Base-by-base conservation (phyloP, 2,113 vertebrate genomes). In the Castor canadensis region DNA sequence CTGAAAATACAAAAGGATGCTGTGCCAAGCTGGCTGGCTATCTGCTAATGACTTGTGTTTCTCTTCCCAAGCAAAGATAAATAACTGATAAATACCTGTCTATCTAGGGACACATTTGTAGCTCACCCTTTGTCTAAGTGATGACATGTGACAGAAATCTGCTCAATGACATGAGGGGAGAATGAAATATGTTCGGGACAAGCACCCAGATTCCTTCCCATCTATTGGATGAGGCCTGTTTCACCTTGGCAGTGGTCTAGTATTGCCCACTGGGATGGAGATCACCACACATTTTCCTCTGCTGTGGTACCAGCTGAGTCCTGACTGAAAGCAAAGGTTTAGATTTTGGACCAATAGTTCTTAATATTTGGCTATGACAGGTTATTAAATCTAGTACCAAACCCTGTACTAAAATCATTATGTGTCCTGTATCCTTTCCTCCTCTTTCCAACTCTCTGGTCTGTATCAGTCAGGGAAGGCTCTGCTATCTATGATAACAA, bases 181-280 rank as follows among this genome's bases (percentile, higher is more conserved):
- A 60, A 60, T 43, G 24, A 2, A 43, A 9, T 32, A 5, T 3
- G 43, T 47, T 16, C 19, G 16, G 22, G 26, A 62, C 52, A 43
- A 28, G 4, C 9, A 26, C 24, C 3, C 8, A 0, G 4, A 49
- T 12, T 22, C 9, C 69, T n/a, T 32, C 15, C 1, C 16, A 62
- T 66, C 72, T 20, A 19, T 28, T 26, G 28, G 15, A 26, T 24
- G 45, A 84, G 3, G 10, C 5, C 17, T 7, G 1, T 13, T 58
- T 91, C 77, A 72, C 45, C 24, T 40, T 93, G 47, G 40, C 17
- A 26, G 15, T 10, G 75, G 0, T 24, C n/a, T n/a, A n/a, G n/a
- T n/a, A n/a, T n/a, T n/a, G n/a, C n/a, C n/a, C n/a, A n/a, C n/a
- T n/a, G n/a, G n/a, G n/a, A n/a, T n/a, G n/a, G n/a, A n/a, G 4